Percentiles rank a stretch among this genome's conserved stretches.
Conservation (phyloP, 2,797 vertebrate genomes). For the Galagoides demidoff region DNA sequence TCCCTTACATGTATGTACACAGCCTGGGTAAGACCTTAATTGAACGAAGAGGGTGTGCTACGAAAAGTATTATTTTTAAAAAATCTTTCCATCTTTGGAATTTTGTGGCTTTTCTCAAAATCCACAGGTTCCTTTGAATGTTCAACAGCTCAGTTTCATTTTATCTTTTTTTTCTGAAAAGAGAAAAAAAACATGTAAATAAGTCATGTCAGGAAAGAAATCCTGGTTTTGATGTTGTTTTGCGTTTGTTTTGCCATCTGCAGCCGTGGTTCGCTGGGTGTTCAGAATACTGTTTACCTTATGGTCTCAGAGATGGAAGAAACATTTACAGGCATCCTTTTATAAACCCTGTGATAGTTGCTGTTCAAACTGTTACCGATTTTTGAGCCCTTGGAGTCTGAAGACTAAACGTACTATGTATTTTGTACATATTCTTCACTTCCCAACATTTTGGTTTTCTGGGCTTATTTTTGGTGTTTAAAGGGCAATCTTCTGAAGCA, state of each 20-base stretch:
- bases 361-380: neutral
- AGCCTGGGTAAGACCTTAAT: neutral
- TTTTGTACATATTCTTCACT: neutral
- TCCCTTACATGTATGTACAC: neutral
- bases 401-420: neutral
- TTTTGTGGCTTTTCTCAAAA: slow-evolving; percentile 3
- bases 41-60: neutral
- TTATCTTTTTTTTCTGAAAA: slow-evolving; percentile 5
- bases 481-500: neutral
- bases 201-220: neutral
- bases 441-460: neutral
- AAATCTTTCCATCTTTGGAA: neutral
- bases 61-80: neutral
- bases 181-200: neutral
- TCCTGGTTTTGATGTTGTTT: neutral
- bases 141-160: neutral
- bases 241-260: slow-evolving; percentile 13
- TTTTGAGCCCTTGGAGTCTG: neutral
- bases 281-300: neutral
- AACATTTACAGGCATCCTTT: neutral
- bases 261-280: neutral
- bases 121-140: neutral
- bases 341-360: neutral
- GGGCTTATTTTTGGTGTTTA: neutral
- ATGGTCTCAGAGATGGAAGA: neutral